phyloP scores from a whole-genome alignment of 2,888 invertebrate species.

The Dicycla oo region DNA sequence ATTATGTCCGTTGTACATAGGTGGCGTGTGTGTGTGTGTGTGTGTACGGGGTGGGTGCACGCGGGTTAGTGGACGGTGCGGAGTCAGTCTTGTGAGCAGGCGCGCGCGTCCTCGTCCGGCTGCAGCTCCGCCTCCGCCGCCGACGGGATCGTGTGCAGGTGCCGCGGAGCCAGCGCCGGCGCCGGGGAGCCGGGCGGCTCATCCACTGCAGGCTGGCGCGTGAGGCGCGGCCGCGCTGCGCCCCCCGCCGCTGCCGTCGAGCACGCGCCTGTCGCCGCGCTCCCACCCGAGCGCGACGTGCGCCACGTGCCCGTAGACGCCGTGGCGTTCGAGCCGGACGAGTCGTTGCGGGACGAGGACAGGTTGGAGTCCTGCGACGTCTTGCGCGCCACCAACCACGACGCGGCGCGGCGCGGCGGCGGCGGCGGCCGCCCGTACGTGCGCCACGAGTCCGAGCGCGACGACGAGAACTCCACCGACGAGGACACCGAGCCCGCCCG shows the following conservation, averaged over 20 bases:
- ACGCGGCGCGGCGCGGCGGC: conserved; percentile 95
- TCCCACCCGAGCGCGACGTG: conserved; percentile 95
- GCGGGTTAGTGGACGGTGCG: conserved; percentile 45
- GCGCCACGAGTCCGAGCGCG: conserved; percentile 97
- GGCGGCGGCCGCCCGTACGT: conserved; percentile 94
- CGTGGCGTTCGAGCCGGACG: conserved; percentile 96
- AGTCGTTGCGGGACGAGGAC: conserved; percentile 97
- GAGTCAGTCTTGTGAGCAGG: conserved; percentile 50
- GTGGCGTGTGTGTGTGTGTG: conserved; percentile 11
- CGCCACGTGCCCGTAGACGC: conserved; percentile 97
- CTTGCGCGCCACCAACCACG: conserved; percentile 97
- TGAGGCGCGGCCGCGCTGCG: conserved; percentile 94
- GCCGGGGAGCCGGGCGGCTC: conserved; percentile 89
- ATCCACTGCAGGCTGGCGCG: conserved; percentile 95
- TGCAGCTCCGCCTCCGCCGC: conserved; percentile 82
- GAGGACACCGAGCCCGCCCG: conserved; percentile 96
- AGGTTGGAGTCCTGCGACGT: conserved; percentile 98
- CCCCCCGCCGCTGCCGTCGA: conserved; percentile 94
- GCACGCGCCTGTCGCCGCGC: conserved; percentile 91
- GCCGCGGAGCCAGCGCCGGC: conserved; percentile 75
- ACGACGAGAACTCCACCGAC: conserved; percentile 97
- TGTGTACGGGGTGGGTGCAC: conserved; percentile 11
- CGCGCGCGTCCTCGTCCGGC: conserved; percentile 76
- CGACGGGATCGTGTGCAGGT: conserved; percentile 83
- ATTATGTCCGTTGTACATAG: conserved; percentile 29